Evolutionary conservation across 2,888 invertebrate genomes (phyloP), one percentile per base, ranked within the genome.

Genomic region (Lycia hirtaria): DNA sequence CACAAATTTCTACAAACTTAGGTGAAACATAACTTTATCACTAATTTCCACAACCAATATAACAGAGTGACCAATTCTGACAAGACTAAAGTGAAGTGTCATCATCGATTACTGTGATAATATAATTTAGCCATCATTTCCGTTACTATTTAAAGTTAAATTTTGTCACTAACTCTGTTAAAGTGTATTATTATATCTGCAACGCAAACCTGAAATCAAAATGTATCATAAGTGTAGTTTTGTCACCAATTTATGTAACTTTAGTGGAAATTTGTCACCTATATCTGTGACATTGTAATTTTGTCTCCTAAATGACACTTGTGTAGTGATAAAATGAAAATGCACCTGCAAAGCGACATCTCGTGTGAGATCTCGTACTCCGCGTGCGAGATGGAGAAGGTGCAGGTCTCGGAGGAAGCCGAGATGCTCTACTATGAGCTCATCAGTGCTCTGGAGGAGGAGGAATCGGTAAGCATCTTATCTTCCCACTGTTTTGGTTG

Each of bases 361-460:
- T 74, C 83, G 47, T 83, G 85, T 66, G 92, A 91, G 62, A 83
- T 90, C 51, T 74, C 85, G 33, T 85, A 83, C 71, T 76, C 73
- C 56, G 75, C 62, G 60, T 80, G 85, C 56, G 87, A 87, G 20
- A 76, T 79, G 69, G 88, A 78, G 73, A 91, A 91, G 72, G 62
- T 90, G 19, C 86, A 91, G 72, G 87, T 90, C 40, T 91, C 92
- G 0, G 85, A 89, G 67, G 92, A 93, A 66, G 92, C 92, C 3
- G 91, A 92, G 72, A 85, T 92, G 87, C 81, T 93, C 52, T 93
- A 92, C 62, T 92, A 92, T 64, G 92, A 92, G 74, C 85, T 93
- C 53, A 92, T 92, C 67, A 81, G 76, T 40, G 89, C 90, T 1
- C 65, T 92, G 55, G 92, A 93, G 56, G 92, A 92, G 59, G 93